phyloP scores from a whole-genome alignment of 1,140 invertebrate species.

The Drosophila kohkoa region DNA sequence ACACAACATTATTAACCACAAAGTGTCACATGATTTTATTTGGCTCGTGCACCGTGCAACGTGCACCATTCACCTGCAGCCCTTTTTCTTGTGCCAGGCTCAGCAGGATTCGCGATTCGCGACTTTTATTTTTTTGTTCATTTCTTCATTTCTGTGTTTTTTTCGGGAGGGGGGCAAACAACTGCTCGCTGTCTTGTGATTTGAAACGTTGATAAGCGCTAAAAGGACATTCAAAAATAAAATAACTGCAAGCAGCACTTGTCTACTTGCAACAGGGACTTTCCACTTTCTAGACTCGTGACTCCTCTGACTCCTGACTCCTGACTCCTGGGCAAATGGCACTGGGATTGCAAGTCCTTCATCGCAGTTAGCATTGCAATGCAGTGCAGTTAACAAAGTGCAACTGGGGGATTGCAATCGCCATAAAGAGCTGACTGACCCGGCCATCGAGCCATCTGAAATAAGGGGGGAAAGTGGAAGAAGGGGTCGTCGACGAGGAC shows the following conservation, averaged over 20 bases:
- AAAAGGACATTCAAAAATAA: constrained; percentile 80
- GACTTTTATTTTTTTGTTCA: constrained; percentile 56
- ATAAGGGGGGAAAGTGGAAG: not conserved
- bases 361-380: constrained; percentile 38
- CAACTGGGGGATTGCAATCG: constrained; percentile 79
- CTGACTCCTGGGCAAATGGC: not conserved
- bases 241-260: constrained; percentile 80
- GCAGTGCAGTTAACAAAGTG: constrained; percentile 76
- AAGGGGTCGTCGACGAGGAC: constrained; percentile 58
- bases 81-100: constrained; percentile 36
- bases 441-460: constrained; percentile 12
- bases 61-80: constrained; percentile 71
- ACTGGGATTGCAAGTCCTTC: constrained; percentile 41
- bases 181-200: constrained; percentile 64
- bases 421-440: constrained; percentile 69
- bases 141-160: not conserved
- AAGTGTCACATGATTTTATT: constrained; percentile 84
- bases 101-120: constrained; percentile 6
- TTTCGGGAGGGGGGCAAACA: constrained; percentile 42
- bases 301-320: too few relatives aligned
- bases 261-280: constrained; percentile 40
- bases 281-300: too few relatives aligned
- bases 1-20: constrained; percentile 81
- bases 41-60: constrained; percentile 45
- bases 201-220: constrained; percentile 71